These are phyloP conservation scores for Crocuta crocuta DNA, from an alignment of 2,113 vertebrate genomes.

Conservation along the genomic window DNA sequence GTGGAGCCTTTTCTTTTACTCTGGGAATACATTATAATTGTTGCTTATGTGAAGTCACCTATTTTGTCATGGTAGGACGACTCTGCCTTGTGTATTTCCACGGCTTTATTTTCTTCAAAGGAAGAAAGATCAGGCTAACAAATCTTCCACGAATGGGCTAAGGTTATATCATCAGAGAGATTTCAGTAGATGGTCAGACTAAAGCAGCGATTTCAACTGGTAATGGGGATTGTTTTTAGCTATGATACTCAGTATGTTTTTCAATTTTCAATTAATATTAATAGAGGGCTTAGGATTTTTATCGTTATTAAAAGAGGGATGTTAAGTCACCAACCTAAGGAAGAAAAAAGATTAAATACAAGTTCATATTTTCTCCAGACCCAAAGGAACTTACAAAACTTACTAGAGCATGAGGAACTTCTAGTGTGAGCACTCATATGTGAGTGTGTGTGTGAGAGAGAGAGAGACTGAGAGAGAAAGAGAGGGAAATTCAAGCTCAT, in stretches of 20 bases:
- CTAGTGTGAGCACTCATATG: background rate
- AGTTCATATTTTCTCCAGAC: constrained; percentile 7
- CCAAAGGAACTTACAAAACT: background rate
- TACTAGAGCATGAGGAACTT: background rate
- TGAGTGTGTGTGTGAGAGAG: too few relatives aligned
- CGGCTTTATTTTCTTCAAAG: constrained; percentile 55
- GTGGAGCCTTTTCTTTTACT: constrained; percentile 37
- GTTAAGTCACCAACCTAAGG: constrained; percentile 68
- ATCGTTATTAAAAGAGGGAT: constrained; percentile 48
- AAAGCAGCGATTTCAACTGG: background rate
- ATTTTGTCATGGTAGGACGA: constrained; percentile 51
- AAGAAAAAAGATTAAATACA: background rate
- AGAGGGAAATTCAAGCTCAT: background rate
- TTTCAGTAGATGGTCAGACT: constrained; percentile 48
- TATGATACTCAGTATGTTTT: background rate
- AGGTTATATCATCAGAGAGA: constrained; percentile 72
- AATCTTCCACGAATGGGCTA: background rate
- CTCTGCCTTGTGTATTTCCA: background rate
- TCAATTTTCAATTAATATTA: background rate
- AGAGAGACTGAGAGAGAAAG: background rate
- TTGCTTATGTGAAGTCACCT: constrained; percentile 35
- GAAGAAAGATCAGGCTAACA: constrained; percentile 19
- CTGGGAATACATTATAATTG: constrained; percentile 14
- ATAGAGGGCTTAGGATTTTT: constrained; percentile 3
- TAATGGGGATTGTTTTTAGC: background rate